Evolutionary conservation across 2,797 vertebrate species (phyloP), one percentile per base, ranked within the genome.

Genomic region (Loris lydekkerianus): DNA sequence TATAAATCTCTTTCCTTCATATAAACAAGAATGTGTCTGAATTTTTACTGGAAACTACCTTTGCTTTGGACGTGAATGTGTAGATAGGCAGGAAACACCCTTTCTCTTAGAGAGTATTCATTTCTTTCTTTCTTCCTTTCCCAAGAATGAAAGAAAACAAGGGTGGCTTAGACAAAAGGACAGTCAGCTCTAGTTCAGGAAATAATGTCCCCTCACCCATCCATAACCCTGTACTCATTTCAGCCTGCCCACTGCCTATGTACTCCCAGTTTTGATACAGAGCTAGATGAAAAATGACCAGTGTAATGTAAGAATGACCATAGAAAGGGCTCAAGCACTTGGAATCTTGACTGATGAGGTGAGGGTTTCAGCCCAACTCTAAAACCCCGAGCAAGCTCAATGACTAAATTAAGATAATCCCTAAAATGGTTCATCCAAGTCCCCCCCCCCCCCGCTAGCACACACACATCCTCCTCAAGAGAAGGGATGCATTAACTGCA

Each of bases 401-500:
- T 65, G 27, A 49, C 72, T 60, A 49, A 23, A 49, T 76, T 46
- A 53, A 20, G 37, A 18, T 56, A 76, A 95, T 31, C 73, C 56
- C 90, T 72, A 89, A 58, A 69, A 67, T 0, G 6, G 34, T 81
- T 60, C 86, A 31, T 69, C 83, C 53, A 56, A 58, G 89, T 56
- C 61, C 14, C 34, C 34, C 61, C 14, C 53, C 56, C 91, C 80
- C 58, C 80, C 0, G 13, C 67, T 31, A 70, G 58, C 94, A 90
- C 93, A 94, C 96, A 96, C 96, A 72, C 87, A 93, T 75, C 95
- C 86, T 89, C 72, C 83, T 37, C 5, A 63, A 96, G 86, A 94
- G 77, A 86, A 34, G 14, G 61, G 81, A 60, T 67, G 61, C 58
- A 77, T 96, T 97, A 97, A 98, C 98, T 97, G 96, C 15, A 1